phyloP scores from a whole-genome alignment of 2,797 vertebrate genomes.

The Rhinogobio ventralis region DNA sequence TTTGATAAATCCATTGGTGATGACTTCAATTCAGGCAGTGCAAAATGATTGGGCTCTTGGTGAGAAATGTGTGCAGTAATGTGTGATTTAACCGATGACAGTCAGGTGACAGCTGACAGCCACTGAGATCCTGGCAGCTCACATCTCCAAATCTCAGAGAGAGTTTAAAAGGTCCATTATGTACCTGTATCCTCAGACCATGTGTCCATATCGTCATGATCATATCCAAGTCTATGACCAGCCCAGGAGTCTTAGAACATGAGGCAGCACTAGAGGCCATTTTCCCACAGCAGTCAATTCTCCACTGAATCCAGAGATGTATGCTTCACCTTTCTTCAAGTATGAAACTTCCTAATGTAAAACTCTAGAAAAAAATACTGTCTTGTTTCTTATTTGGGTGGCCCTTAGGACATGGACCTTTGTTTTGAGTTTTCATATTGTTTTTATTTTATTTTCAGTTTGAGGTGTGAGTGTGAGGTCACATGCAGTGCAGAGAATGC shows the following conservation, averaged over 20 bases:
- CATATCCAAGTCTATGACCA: neutral
- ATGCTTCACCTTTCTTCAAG: neutral
- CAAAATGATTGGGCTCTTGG: neutral
- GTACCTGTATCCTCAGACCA: neutral
- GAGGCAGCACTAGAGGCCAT: neutral
- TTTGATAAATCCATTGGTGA: neutral
- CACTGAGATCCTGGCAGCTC: neutral
- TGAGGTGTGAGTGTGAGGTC: neutral
- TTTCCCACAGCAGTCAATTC: neutral
- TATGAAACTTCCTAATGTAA: neutral
- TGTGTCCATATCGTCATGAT: neutral
- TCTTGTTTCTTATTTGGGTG: neutral
- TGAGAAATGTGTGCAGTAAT: slow-evolving; percentile 21
- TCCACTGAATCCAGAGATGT: neutral
- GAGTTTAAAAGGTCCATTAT: neutral
- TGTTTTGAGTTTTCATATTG: neutral
- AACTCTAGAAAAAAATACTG: no score
- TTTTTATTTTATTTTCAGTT: neutral
- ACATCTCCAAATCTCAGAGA: neutral
- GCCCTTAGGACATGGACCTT: neutral
- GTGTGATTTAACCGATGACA: slow-evolving; percentile 16
- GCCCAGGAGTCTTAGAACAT: neutral
- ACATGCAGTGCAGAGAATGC: neutral
- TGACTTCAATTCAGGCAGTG: neutral
- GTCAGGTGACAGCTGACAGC: slow-evolving; percentile 15